Conservation (phyloP, 2,113 vertebrate species). For the Scartelaos histophorus region DNA sequence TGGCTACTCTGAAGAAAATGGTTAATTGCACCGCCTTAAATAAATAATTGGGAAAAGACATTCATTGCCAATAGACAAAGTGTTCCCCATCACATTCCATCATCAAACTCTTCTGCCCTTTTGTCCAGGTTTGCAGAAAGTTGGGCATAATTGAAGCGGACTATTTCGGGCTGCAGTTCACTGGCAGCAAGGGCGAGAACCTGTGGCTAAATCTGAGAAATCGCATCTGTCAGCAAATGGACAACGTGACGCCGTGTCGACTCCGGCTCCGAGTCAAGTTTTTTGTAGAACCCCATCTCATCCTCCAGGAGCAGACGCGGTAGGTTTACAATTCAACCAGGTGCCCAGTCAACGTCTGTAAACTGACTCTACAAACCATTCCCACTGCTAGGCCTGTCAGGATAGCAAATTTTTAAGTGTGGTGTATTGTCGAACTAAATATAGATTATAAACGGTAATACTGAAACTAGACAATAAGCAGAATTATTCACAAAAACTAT, state of each 20-base stretch:
- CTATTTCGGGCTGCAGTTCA: conserved; percentile 97
- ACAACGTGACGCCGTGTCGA: conserved; percentile 89
- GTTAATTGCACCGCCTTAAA: no score
- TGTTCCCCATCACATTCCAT: background rate
- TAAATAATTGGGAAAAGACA: no score
- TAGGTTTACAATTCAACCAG: conserved; percentile 54
- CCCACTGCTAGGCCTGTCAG: no score
- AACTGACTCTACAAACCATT: background rate
- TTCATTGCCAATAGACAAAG: background rate
- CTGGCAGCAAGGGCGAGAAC: conserved; percentile 93
- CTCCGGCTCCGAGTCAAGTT: conserved; percentile 94
- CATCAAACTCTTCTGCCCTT: background rate
- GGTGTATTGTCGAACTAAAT: no score
- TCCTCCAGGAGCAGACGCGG: conserved; percentile 97
- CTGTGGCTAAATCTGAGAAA: conserved; percentile 98
- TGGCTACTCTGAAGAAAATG: background rate
- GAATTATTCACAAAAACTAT: no score
- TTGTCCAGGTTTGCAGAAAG: conserved; percentile 89
- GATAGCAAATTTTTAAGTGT: no score
- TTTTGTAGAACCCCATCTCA: conserved; percentile 97
- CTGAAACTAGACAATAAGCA: no score
- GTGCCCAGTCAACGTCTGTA: background rate
- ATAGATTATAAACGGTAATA: no score
- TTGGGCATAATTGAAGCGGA: conserved; percentile 97
- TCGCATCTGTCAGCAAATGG: conserved; percentile 97